Percentiles rank a stretch among this genome's conserved stretches.
These are phyloP conservation scores for Phodopus roborovskii DNA, from an alignment of 2,113 vertebrate genomes.

Conservation along the genomic window DNA sequence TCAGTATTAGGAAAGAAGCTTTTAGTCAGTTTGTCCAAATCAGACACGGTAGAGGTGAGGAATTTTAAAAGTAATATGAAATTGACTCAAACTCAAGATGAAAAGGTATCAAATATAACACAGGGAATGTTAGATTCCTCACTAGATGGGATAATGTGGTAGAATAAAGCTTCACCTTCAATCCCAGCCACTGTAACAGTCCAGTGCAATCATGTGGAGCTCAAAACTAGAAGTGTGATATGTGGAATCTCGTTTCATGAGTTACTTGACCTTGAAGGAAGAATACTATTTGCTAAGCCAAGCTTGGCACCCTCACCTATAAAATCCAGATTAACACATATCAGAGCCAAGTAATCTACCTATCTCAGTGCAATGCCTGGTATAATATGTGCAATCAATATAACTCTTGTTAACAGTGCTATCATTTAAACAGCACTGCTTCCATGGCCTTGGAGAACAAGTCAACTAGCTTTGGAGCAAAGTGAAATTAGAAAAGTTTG, in stretches of 20 bases:
- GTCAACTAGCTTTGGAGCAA: not conserved
- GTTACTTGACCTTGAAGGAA: not conserved
- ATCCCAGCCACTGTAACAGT: not conserved
- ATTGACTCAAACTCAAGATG: slow-evolving; percentile 20
- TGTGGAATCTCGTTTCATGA: not conserved
- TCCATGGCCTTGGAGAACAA: not conserved
- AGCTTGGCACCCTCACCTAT: not conserved
- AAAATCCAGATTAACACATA: slow-evolving; percentile 38
- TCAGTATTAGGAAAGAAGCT: not conserved
- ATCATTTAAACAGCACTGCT: not conserved
- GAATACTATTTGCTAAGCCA: not conserved
- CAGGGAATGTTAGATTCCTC: not conserved
- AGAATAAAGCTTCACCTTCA: not conserved
- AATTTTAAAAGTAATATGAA: slow-evolving; percentile 9
- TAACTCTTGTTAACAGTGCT: not conserved
- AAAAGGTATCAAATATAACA: not conserved
- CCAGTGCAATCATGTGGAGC: not conserved
- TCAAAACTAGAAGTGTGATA: not conserved
- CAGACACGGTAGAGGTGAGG: not conserved
- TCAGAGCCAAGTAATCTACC: not conserved
- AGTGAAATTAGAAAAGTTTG: not conserved
- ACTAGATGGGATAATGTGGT: not conserved
- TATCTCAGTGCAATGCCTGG: not conserved
- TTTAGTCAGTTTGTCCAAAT: not conserved
- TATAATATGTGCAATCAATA: not conserved